Base-by-base conservation (phyloP, 2,888 invertebrate genomes). In the Eucera pruinosa region DNA sequence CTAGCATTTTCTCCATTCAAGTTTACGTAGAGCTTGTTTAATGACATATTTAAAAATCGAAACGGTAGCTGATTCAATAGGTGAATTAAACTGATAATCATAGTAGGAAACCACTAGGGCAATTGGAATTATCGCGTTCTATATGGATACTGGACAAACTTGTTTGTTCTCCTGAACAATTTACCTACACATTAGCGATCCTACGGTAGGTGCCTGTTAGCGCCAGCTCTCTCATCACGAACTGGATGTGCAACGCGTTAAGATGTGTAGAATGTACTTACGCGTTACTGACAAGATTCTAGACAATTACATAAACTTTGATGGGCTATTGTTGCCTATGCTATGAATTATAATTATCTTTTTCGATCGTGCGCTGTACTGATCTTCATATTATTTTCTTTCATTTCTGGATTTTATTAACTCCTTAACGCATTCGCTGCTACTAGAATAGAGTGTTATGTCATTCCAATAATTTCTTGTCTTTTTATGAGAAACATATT, bases 171-270 rank as follows among this genome's bases (percentile, higher is more conserved):
- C 27, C 58, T 58, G 45, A 77, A 67, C 30, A 61, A 62, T 73
- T 67, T 73, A 55, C 57, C 15, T 62, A 41, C 55, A 57, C 76
- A 77, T 77, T 73, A 62, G 41, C 66, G 74, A 73, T 73, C 67
- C 76, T 30, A 43, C 30, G 62, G 41, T 47, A 57, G 52, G 27
- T 58, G 62, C 52, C 52, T 30, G 58, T 74, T 73, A 74, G 76
- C 73, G 76, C 67, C 73, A 67, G 67, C 25, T 43, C 25, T 2
- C 45, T 36, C 57, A 67, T 76, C 76, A 73, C 74, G 76, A 62
- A 47, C 33, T 50, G 30, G 30, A 50, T 62, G 57, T 67, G 74
- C 58, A 62, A 50, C 67, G 52, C 62, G 52, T 52, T 33, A 20
- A 71, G 45, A 60, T 57, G 74, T 45, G 74, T 58, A 18, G 25